Base-by-base conservation (phyloP, 2,888 invertebrate species). In the Beris chalybata region DNA sequence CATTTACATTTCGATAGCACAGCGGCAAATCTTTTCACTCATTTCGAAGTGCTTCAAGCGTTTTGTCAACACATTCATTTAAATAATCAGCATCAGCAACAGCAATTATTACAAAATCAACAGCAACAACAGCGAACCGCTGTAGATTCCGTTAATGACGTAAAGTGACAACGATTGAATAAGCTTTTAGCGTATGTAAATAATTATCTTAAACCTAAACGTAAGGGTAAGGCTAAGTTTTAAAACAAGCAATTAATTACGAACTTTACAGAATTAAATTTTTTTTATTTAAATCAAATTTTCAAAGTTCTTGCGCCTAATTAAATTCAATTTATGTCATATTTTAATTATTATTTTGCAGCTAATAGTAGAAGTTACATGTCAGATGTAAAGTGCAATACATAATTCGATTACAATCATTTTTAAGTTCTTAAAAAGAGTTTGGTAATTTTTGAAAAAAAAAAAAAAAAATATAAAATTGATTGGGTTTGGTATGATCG, bases 11-110 rank as follows among this genome's bases (percentile, higher is more conserved):
- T 89, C 76, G 80, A 80, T 53, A 80, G 79, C 70, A 80, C 79
- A 72, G 77, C 79, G 45, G 79, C 81, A 38, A 81, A 87, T 63
- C 83, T 95, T 53, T 85, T 86, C 74, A 87, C 86, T 74, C 95
- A 95, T 82, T 94, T 95, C 81, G 86, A 88, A 74, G 85, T 93
- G 70, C 82, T 92, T 66, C 85, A 84, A 71, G 84, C 84, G 70
- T 89, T 90, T 80, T 80, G 81, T 64, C 80, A 80, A 70, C 79
- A 80, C 65, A 76, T 80, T 67, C 78, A 79, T 68, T 74, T 77
- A 53, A 75, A 76, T 13, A 76, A 74, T 69, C 79, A 80, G 58
- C 78, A 77, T 64, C 71, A 72, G 44, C 67, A 67, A 54, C 70
- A 70, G 63, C 53, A 47, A 50, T 48, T 43, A 15, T 74, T 71